These are phyloP conservation scores for Unio pictorum DNA, from an alignment of 2,888 invertebrate species.

Conservation along the genomic window DNA sequence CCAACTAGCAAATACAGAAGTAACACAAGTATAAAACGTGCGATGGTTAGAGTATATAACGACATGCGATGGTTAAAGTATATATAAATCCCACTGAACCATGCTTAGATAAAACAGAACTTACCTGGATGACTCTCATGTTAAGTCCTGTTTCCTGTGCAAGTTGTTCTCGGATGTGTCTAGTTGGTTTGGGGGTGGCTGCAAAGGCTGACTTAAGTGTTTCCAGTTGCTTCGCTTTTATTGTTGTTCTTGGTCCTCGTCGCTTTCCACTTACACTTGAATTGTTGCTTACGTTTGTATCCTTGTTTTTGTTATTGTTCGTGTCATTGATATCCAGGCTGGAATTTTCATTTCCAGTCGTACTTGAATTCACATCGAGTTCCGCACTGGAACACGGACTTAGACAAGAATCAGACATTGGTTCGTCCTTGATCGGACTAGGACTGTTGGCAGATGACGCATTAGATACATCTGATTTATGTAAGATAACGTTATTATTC, in stretches of 20 bases:
- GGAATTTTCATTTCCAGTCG: conserved; percentile 28
- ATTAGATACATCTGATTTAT: conserved; percentile 4
- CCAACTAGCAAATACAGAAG: too few species aligned
- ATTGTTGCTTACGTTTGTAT: conserved; percentile 73
- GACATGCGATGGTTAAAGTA: too few species aligned
- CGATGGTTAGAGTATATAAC: too few species aligned
- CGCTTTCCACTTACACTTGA: conserved; percentile 65
- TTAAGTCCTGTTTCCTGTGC: conserved; percentile 99
- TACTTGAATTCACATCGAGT: conserved; percentile 4
- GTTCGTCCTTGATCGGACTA: conserved; percentile 6
- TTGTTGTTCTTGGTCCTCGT: conserved; percentile 97
- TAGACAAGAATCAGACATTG: conserved; percentile 9
- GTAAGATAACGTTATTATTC: background rate
- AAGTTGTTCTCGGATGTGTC: conserved; percentile 98
- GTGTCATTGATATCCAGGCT: conserved; percentile 33
- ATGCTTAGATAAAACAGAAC: conserved; percentile 35
- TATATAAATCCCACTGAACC: too few species aligned
- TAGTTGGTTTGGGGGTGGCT: conserved; percentile 99
- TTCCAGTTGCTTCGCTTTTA: conserved; percentile 99
- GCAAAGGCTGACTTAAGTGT: conserved; percentile 98
- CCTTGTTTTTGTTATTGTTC: conserved; percentile 70
- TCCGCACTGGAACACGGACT: conserved; percentile 8
- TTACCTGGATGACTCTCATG: conserved; percentile 99
- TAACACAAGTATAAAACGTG: too few species aligned
- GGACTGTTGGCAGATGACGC: conserved; percentile 2